phyloP scores from a whole-genome alignment of 2,797 vertebrate genomes.

The Artibeus lituratus region DNA sequence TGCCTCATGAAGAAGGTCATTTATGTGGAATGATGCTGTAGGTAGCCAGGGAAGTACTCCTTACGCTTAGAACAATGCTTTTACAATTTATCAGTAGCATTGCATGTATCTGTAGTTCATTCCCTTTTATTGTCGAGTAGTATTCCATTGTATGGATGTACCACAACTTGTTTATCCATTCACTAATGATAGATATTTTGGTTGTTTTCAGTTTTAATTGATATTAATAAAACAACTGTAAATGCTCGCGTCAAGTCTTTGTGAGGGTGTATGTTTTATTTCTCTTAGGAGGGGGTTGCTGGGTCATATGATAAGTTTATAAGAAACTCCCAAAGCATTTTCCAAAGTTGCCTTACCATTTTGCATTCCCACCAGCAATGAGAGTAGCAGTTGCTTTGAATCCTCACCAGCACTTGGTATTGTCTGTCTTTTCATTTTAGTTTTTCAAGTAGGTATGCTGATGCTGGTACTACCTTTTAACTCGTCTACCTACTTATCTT shows the following conservation, averaged over 20 bases:
- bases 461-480: not conserved
- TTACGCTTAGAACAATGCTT: not conserved
- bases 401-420: not conserved
- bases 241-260: not conserved
- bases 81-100: not conserved
- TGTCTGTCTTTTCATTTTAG: slow-evolving; percentile 38
- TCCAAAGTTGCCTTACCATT: not conserved
- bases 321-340: not conserved
- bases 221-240: slow-evolving; percentile 1
- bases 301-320: not conserved
- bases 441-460: not conserved
- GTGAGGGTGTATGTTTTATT: not conserved
- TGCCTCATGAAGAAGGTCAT: not conserved
- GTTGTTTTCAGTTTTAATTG: slow-evolving; percentile 9
- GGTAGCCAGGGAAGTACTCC: not conserved
- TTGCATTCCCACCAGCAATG: not conserved
- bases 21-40: not conserved
- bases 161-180: not conserved
- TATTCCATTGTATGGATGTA: not conserved
- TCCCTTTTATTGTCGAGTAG: not conserved
- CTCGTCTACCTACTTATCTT: not conserved
- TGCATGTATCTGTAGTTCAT: not conserved
- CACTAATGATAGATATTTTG: not conserved
- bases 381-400: not conserved
- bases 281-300: not conserved